These are phyloP conservation scores for Ctena decussata DNA, from an alignment of 2,888 invertebrate genomes.

Conservation along the genomic window DNA sequence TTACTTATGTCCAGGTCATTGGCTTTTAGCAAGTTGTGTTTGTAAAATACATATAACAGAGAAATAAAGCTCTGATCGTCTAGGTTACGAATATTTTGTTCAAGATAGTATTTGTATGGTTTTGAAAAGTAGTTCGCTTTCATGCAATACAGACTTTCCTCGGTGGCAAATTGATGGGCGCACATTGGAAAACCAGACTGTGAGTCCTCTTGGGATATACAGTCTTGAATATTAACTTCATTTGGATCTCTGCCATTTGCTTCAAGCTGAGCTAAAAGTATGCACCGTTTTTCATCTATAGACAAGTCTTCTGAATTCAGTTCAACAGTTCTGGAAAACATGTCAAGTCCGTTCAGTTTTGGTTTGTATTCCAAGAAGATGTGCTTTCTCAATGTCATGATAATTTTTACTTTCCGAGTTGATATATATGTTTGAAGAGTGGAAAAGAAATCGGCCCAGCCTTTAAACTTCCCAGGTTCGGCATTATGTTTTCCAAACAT, in stretches of 20 bases:
- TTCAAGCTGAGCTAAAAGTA: not conserved
- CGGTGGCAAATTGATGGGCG: not conserved
- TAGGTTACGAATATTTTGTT: not conserved
- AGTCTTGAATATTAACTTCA: not conserved
- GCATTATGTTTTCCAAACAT: constrained; percentile 13
- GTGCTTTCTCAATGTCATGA: not conserved
- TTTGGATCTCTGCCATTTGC: not conserved
- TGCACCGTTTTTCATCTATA: not conserved
- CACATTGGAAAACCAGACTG: not conserved
- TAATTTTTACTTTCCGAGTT: not conserved
- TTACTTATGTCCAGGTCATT: not conserved
- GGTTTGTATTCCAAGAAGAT: not conserved
- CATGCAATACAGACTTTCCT: not conserved
- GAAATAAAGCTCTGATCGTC: not conserved
- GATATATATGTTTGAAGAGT: not conserved
- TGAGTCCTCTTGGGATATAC: not conserved
- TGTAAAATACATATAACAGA: constrained; percentile 9
- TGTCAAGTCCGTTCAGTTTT: not conserved
- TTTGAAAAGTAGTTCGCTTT: not conserved
- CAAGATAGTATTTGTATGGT: not conserved
- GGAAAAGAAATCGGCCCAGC: not conserved
- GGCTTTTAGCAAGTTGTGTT: not conserved
- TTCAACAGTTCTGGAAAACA: not conserved
- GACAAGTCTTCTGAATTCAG: not conserved
- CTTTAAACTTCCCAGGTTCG: not conserved